Percentiles rank a stretch among this genome's conserved stretches.
Conservation (phyloP, 1,140 invertebrate species). For the Carcinoscorpius rotundicauda region DNA sequence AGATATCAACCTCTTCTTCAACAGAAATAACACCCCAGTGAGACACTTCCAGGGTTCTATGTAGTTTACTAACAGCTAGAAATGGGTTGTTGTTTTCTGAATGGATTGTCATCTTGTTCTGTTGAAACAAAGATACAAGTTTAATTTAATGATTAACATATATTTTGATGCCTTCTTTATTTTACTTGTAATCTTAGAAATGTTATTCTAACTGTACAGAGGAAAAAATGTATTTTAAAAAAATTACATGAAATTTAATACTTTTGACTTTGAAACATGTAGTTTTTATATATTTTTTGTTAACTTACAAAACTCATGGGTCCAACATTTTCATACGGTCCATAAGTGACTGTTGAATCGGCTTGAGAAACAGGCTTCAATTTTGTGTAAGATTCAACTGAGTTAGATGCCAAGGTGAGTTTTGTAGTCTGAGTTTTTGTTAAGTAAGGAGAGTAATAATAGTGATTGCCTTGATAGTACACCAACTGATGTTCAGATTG, state of each 20-base stretch:
- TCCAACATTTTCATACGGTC: constrained; percentile 64
- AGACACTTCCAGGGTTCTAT: constrained; percentile 85
- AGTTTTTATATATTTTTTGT: background rate
- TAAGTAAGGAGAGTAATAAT: constrained; percentile 69
- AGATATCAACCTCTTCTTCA: constrained; percentile 83
- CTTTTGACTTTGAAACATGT: background rate
- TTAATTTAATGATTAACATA: constrained; percentile 1
- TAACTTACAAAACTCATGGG: constrained; percentile 39
- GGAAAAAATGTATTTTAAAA: background rate
- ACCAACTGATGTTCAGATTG: constrained; percentile 92
- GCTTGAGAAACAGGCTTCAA: constrained; percentile 65
- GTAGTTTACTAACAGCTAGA: constrained; percentile 70
- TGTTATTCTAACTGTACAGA: too few species aligned
- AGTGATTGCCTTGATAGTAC: constrained; percentile 67
- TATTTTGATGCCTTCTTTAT: background rate
- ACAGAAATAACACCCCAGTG: constrained; percentile 99
- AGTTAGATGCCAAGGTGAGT: constrained; percentile 55
- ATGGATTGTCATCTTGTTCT: constrained; percentile 65
- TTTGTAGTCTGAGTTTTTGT: constrained; percentile 66
- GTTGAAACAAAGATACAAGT: constrained; percentile 7
- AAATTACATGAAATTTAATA: background rate
- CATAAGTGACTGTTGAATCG: constrained; percentile 70
- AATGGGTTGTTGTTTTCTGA: constrained; percentile 90
- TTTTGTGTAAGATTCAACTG: constrained; percentile 66
- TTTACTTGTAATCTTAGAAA: background rate